These are phyloP conservation scores for Oreochromis grahami DNA, from an alignment of 2,797 vertebrate genomes.

Conservation along the genomic window DNA sequence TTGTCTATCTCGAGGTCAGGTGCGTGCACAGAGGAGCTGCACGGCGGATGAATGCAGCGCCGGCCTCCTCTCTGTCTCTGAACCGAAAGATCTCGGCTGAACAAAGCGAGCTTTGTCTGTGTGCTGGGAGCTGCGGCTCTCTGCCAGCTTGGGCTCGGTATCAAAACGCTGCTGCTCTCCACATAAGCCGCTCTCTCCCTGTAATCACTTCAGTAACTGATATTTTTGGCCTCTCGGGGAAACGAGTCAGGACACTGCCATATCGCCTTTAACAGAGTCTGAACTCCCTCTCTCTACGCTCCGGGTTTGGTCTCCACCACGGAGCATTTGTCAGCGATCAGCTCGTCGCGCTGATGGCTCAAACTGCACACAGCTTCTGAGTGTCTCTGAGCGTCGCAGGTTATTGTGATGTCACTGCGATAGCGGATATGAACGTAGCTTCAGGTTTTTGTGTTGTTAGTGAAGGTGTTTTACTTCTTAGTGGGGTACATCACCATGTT, in stretches of 20 bases:
- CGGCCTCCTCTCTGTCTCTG: background rate
- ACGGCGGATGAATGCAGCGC: background rate
- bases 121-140: constrained; percentile 7
- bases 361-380: background rate
- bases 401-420: background rate
- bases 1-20: background rate
- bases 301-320: background rate
- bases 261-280: background rate
- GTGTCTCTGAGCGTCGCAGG: background rate
- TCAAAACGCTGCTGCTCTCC: constrained; percentile 13
- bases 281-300: background rate
- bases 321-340: background rate
- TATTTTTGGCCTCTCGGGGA: background rate
- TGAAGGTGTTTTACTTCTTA: background rate
- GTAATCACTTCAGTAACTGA: background rate
- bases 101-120: constrained; percentile 43
- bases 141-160: constrained; percentile 30
- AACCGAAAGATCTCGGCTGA: background rate
- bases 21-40: background rate
- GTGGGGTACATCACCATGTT: background rate
- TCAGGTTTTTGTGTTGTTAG: background rate
- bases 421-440: background rate
- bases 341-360: background rate
- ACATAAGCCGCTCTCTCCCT: background rate
- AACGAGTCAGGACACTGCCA: background rate